phyloP scores from a whole-genome alignment of 35 echinoderm and acorn worm species.

The Heliocidaris erythrogramma region DNA sequence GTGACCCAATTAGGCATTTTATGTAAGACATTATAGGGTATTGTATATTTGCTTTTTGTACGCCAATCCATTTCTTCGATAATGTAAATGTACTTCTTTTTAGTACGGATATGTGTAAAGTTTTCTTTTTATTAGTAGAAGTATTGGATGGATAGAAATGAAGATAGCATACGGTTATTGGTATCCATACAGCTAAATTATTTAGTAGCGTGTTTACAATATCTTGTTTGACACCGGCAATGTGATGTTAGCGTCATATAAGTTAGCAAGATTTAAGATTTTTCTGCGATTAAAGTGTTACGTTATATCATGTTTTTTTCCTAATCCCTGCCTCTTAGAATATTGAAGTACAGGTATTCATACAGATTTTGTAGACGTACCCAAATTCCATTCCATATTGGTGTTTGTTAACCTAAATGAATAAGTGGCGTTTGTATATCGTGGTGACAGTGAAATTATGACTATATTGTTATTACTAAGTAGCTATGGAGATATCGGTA shows the following conservation, averaged over 20 bases:
- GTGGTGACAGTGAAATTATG: constrained; percentile 53
- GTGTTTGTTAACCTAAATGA: constrained; percentile 15
- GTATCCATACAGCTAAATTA: too few species aligned
- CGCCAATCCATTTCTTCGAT: background rate
- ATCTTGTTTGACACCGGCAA: too few species aligned
- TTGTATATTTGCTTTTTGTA: background rate
- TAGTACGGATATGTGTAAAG: background rate
- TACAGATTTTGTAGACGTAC: background rate
- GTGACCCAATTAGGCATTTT: background rate
- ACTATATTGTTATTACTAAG: constrained; percentile 47
- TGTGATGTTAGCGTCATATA: too few species aligned
- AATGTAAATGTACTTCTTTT: background rate
- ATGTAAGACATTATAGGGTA: background rate
- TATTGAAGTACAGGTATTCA: background rate
- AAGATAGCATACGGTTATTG: too few species aligned
- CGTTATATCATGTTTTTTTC: background rate
- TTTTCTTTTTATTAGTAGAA: background rate
- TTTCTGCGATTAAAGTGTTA: background rate
- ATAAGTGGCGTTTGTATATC: constrained; percentile 48
- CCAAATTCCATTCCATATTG: constrained; percentile 35
- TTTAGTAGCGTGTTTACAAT: too few species aligned
- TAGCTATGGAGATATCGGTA: constrained; percentile 46
- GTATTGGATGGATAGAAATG: too few species aligned
- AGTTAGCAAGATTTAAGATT: too few species aligned
- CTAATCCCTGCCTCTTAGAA: background rate